These are phyloP conservation scores for Mugil cephalus DNA, from an alignment of 2,113 vertebrate species.

Conservation along the genomic window DNA sequence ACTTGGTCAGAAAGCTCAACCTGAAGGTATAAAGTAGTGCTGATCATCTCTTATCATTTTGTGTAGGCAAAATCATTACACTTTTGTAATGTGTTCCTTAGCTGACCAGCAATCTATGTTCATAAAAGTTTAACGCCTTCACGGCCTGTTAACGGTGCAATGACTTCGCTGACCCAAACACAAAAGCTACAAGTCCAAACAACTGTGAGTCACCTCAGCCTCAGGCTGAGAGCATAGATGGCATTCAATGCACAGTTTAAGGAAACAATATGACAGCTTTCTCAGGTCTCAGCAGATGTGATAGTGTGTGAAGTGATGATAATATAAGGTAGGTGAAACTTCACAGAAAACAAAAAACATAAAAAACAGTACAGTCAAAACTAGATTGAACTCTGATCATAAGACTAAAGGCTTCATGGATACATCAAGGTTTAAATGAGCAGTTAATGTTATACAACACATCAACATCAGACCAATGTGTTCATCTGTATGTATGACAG, in stretches of 20 bases:
- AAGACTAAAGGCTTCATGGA: too few relatives aligned
- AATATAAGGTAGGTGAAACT: too few relatives aligned
- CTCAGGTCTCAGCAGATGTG: too few relatives aligned
- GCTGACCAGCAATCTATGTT: slow-evolving; percentile 41
- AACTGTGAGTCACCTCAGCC: not conserved
- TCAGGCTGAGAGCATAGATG: not conserved
- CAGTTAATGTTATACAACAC: slow-evolving; percentile 3
- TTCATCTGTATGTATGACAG: slow-evolving; percentile 26
- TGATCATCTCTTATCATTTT: slow-evolving; percentile 33
- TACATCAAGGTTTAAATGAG: not conserved
- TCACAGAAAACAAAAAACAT: too few relatives aligned
- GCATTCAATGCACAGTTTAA: too few relatives aligned
- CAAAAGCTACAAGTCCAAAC: not conserved
- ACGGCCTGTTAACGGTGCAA: not conserved
- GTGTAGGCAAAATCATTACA: not conserved
- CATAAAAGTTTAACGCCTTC: slow-evolving; percentile 36
- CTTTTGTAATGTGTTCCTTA: slow-evolving; percentile 28
- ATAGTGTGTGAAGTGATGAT: too few relatives aligned
- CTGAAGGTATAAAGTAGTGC: slow-evolving; percentile 16
- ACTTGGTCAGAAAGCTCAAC: slow-evolving; percentile 16
- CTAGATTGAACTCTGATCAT: too few relatives aligned
- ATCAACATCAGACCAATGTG: slow-evolving; percentile 41
- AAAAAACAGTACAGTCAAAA: too few relatives aligned
- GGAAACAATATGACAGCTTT: too few relatives aligned
- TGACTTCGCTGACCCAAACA: slow-evolving; percentile 31